Evolutionary conservation across 1,140 invertebrate species (phyloP).

Genomic region (Euura saliciscinereae): DNA sequence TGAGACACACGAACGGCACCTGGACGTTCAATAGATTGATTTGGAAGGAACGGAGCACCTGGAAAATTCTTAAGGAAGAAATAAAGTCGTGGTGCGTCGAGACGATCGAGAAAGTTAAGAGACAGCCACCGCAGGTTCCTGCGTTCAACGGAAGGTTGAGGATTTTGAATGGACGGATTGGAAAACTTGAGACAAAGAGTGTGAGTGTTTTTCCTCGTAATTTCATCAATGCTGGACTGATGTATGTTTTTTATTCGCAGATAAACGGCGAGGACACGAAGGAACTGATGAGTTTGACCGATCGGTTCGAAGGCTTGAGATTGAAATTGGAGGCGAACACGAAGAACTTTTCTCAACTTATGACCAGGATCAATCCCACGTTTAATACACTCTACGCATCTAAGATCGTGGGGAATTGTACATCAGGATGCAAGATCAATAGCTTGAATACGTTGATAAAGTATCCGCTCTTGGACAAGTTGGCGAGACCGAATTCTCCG

Average conservation of each 20-base stretch:
- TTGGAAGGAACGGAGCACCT: slow-evolving; percentile 29
- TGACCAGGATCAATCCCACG: background rate
- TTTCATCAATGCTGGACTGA: background rate
- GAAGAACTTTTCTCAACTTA: background rate
- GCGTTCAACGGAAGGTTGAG: slow-evolving; percentile 20
- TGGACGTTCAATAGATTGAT: slow-evolving; percentile 28
- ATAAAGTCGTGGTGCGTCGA: slow-evolving; percentile 35
- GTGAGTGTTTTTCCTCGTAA: slow-evolving; percentile 10
- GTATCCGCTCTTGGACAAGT: background rate
- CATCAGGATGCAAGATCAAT: slow-evolving; percentile 24
- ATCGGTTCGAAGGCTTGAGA: slow-evolving; percentile 25
- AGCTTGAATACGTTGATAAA: slow-evolving; percentile 15
- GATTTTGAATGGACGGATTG: slow-evolving; percentile 27
- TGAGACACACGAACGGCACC: slow-evolving; percentile 8
- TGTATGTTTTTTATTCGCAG: slow-evolving; percentile 24
- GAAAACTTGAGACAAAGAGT: slow-evolving; percentile 27
- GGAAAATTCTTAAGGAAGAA: slow-evolving; percentile 29
- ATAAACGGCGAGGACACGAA: slow-evolving; percentile 31
- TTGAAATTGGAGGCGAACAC: slow-evolving; percentile 16
- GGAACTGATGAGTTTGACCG: slow-evolving; percentile 23
- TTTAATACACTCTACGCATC: slow-evolving; percentile 11
- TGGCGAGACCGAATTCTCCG: background rate
- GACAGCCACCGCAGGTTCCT: slow-evolving; percentile 10
- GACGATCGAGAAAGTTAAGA: slow-evolving; percentile 17
- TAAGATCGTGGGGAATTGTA: slow-evolving; percentile 30